Conservation (phyloP, 53 echinoderm and acorn worm genomes). For the Holothuria scabra region DNA sequence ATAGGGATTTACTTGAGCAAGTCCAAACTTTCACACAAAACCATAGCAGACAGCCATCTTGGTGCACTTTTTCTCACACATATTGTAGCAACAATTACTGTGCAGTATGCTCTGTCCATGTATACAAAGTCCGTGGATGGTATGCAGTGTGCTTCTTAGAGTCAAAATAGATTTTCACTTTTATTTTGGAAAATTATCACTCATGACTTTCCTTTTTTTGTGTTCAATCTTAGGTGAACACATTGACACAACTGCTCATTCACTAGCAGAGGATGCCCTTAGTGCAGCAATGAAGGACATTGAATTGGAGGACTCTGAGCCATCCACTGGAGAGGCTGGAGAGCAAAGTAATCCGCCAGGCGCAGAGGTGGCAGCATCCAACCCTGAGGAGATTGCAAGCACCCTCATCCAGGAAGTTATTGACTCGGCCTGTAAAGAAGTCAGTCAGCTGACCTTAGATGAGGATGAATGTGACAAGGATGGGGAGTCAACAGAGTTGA, state of each 20-base stretch:
- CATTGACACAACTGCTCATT: slow-evolving; percentile 25
- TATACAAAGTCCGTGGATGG: no score
- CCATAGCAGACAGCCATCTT: no score
- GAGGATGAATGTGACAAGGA: not conserved
- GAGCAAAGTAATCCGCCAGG: not conserved
- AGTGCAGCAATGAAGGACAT: slow-evolving; percentile 28
- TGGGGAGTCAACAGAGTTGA: not conserved
- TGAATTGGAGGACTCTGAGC: slow-evolving; percentile 4
- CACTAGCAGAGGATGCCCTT: slow-evolving; percentile 33
- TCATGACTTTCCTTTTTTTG: not conserved
- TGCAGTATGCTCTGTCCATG: no score
- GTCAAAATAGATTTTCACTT: no score
- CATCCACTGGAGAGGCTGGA: not conserved
- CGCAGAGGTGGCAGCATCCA: not conserved
- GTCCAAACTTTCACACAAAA: no score
- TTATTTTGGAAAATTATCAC: no score
- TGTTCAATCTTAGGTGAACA: not conserved
- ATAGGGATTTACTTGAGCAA: no score
- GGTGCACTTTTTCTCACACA: no score
- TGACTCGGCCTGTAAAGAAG: slow-evolving; percentile 20
- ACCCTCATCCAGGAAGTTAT: not conserved
- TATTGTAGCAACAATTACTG: no score
- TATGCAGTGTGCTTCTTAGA: no score
- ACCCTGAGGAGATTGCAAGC: not conserved
- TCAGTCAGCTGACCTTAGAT: slow-evolving; percentile 8